Evolutionary conservation across 2,888 invertebrate species (phyloP).

Genomic region (Xestia c-nigrum): DNA sequence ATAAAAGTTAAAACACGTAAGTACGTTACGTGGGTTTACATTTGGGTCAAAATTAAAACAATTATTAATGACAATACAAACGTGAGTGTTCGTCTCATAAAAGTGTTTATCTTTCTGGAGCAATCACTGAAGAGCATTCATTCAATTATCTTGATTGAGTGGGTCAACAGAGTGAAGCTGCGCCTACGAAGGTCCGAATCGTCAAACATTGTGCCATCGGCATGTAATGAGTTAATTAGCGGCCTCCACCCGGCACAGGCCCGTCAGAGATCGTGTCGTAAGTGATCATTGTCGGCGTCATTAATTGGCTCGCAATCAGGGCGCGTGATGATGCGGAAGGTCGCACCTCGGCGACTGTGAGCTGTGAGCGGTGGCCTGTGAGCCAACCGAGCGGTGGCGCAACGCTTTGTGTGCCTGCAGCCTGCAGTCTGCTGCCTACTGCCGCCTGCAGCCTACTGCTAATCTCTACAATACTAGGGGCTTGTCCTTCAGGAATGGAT

Average conservation of each 20-base stretch:
- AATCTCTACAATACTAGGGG: not conserved
- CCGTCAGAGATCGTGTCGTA: slow-evolving; percentile 43
- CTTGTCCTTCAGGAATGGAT: not conserved
- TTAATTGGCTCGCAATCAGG: slow-evolving; percentile 43
- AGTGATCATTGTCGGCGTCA: slow-evolving; percentile 42
- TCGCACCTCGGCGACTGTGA: slow-evolving; percentile 29
- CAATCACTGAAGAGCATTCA: slow-evolving; percentile 3
- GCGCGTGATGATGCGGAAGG: slow-evolving; percentile 57
- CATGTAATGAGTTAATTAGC: slow-evolving; percentile 26
- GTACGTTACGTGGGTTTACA: not conserved
- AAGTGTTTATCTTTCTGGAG: not conserved
- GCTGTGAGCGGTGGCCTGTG: not conserved
- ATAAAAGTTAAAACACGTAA: not conserved
- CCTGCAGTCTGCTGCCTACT: not conserved
- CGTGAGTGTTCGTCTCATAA: not conserved
- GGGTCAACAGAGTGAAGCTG: slow-evolving; percentile 21
- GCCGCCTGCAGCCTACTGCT: not conserved
- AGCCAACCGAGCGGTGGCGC: slow-evolving; percentile 32
- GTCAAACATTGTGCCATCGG: slow-evolving; percentile 38
- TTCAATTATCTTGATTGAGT: slow-evolving; percentile 34
- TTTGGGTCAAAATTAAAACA: not conserved
- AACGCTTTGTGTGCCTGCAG: slow-evolving; percentile 13
- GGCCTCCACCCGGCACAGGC: slow-evolving; percentile 12
- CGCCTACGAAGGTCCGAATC: slow-evolving; percentile 21
- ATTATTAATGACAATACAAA: slow-evolving; percentile 1